Conservation (phyloP, 2,888 invertebrate species). For the Tethea ocularis region DNA sequence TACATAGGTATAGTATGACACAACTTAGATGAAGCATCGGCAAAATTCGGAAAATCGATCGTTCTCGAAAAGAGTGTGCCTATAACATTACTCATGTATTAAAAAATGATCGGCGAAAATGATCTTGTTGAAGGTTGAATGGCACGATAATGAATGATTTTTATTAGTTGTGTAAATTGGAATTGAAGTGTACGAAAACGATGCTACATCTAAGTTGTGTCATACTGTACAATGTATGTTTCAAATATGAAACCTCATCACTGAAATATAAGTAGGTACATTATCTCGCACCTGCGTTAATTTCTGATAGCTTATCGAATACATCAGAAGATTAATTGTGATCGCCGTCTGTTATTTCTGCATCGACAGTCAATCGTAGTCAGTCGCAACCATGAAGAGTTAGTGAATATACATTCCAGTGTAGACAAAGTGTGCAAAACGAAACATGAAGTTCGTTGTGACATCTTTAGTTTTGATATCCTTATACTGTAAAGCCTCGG, state of each 20-base stretch:
- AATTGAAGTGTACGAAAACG: too few species aligned
- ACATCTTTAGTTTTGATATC: constrained; percentile 40
- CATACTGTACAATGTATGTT: constrained; percentile 10
- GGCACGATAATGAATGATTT: too few species aligned
- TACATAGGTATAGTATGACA: too few species aligned
- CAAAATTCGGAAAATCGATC: too few species aligned
- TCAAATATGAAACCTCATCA: constrained; percentile 22
- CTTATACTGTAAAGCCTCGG: constrained; percentile 46
- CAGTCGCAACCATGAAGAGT: constrained; percentile 19
- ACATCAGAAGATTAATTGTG: constrained; percentile 38
- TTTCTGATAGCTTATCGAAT: constrained; percentile 63
- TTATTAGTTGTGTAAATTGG: too few species aligned
- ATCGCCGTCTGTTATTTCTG: constrained; percentile 30
- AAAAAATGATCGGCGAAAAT: too few species aligned
- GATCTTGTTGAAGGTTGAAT: too few species aligned
- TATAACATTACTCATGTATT: too few species aligned
- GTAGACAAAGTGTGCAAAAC: constrained; percentile 14
- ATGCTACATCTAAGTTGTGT: too few species aligned
- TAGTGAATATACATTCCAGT: constrained; percentile 14
- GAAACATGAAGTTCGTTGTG: constrained; percentile 46
- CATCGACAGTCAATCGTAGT: background rate
- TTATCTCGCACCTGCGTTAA: constrained; percentile 68
- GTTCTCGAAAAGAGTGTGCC: too few species aligned
- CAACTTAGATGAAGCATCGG: too few species aligned
- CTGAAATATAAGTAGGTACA: constrained; percentile 23